Evolutionary conservation across 2,888 invertebrate genomes (phyloP), one percentile per base, ranked within the genome.

Genomic region (Heliconius ethilla): DNA sequence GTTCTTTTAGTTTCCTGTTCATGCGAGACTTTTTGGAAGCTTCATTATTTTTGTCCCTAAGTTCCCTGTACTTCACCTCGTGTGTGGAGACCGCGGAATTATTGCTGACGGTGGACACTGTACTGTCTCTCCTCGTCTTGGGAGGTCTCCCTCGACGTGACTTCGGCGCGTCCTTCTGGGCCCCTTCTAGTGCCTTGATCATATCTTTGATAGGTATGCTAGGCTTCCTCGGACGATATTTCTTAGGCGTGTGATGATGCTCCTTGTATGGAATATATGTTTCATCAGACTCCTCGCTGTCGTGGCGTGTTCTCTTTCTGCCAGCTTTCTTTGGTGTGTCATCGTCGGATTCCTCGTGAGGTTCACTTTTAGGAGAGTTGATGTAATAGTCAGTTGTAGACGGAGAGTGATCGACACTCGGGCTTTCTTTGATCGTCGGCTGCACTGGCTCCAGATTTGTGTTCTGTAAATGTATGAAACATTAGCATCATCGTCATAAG

Each of bases 31-130:
- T 95, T 83, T 97, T 95, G 66, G 97, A 97, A 67, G 97, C 97
- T 89, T 97, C 97, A 87, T 97, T 97, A 89, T 97, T 97, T 87
- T 96, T 97, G 86, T 96, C 96, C 77, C 97, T 91, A 81, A 96
- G 93, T 85, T 97, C 96, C 75, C 96, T 92, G 87, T 97, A 97
- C 82, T 94, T 95, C 70, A 88, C 87, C 82, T 95, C 95, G 62
- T 92, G 89, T 80, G 91, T 91, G 80, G 94, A 92, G 69, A 87
- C 85, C 75, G 90, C 94, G 77, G 86, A 92, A 87, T 87, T 92
- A 77, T 89, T 95, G 86, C 93, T 92, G 51, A 89, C 87, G 40
- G 93, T 92, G 33, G 93, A 94, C 75, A 93, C 89, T 22, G 88
- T 89, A 85, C 94, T 94, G 81, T 92, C 92, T 82, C 95, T 88